A percentile compares a stretch with the other conserved stretches of the same genome.
These are phyloP conservation scores for Columbina picui DNA, from an alignment of 2,113 vertebrate genomes.

Conservation along the genomic window DNA sequence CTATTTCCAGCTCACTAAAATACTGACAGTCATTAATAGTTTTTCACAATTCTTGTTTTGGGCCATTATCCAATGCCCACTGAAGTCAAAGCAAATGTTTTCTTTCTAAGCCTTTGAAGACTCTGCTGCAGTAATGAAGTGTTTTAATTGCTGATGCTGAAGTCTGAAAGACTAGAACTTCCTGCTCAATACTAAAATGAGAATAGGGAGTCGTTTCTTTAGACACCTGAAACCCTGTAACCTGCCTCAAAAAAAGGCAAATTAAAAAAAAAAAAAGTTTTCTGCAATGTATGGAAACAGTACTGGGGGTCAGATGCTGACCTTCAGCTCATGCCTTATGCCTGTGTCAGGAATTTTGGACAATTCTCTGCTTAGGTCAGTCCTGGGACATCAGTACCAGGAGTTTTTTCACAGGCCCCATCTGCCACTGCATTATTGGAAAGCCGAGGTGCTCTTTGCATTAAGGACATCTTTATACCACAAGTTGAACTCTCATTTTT, in stretches of 20 bases:
- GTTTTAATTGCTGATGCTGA: neutral
- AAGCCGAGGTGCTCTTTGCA: neutral
- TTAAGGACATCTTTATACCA: neutral
- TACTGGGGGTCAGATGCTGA: neutral
- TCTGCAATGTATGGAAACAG: neutral
- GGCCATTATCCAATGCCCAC: neutral
- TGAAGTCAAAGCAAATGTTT: constrained; percentile 32
- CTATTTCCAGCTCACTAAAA: neutral
- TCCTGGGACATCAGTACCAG: neutral
- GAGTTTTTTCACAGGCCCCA: neutral
- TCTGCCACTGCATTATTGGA: neutral
- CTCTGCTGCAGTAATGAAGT: constrained; percentile 18
- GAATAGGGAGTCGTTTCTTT: neutral
- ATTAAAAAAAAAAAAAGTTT: neutral
- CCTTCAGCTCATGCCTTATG: neutral
- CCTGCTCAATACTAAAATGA: neutral
- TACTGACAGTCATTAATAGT: constrained; percentile 3
- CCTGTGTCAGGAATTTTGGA: neutral
- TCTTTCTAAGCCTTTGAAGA: constrained; percentile 39
- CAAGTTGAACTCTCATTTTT: neutral
- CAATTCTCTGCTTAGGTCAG: neutral
- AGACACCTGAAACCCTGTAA: neutral
- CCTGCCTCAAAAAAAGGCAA: neutral
- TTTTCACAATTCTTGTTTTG: constrained; percentile 10
- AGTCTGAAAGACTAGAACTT: neutral